Evolutionary conservation across 2,797 vertebrate species (phyloP).

Genomic region (Coluber constrictor): DNA sequence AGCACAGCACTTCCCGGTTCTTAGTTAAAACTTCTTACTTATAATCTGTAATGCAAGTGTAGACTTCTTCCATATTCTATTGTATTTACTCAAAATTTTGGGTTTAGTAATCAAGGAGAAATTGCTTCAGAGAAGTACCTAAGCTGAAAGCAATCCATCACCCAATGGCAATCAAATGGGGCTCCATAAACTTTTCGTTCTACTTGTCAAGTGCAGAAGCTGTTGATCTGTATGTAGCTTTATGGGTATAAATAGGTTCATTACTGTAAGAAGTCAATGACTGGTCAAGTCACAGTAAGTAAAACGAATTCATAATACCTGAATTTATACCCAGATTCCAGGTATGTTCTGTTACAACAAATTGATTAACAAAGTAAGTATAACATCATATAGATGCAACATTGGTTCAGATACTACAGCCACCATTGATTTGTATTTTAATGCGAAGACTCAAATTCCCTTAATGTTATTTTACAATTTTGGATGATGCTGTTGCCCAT

Average conservation of each 20-base stretch:
- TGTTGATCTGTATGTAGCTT: neutral
- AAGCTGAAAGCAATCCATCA: neutral
- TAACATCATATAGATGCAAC: slow-evolving; percentile 54
- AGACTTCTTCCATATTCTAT: neutral
- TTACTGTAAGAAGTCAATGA: neutral
- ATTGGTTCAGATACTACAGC: slow-evolving; percentile 62
- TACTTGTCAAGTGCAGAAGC: neutral
- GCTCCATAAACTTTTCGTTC: neutral
- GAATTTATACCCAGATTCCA: neutral
- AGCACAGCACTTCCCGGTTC: neutral
- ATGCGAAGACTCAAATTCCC: slow-evolving; percentile 10
- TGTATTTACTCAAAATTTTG: neutral
- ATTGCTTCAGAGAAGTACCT: neutral
- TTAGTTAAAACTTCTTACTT: neutral
- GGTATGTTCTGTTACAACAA: neutral
- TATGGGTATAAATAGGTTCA: neutral
- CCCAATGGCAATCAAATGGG: neutral
- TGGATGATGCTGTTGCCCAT: slow-evolving; percentile 59
- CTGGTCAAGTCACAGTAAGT: neutral
- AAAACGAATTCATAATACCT: neutral
- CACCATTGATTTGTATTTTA: slow-evolving; percentile 15
- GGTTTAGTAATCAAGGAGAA: neutral
- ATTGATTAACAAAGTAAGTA: neutral
- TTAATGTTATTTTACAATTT: slow-evolving; percentile 57
- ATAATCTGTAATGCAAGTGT: neutral